Percentiles rank a stretch among this genome's conserved stretches.
Conservation (phyloP, 92 coral and sea anemone genomes). For the Heliopora coerulea region DNA sequence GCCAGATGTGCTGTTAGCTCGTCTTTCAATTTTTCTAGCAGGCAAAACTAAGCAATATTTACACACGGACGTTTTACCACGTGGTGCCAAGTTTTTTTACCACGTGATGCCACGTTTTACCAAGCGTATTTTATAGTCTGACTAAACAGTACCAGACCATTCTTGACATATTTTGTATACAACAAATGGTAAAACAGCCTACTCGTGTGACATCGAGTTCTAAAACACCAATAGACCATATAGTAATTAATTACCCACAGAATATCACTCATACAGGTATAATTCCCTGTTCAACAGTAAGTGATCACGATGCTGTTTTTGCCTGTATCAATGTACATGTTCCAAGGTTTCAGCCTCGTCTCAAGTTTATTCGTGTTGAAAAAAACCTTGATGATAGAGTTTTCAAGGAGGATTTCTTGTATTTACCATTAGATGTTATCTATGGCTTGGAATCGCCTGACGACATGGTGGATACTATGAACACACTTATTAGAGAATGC, state of each 20-base stretch:
- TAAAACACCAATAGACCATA: constrained; percentile 15
- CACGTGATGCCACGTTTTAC: too few species aligned
- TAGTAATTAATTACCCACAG: constrained; percentile 30
- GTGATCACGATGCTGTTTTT: constrained; percentile 50
- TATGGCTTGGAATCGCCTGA: constrained; percentile 20
- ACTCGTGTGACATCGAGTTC: constrained; percentile 14
- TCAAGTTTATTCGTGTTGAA: constrained; percentile 8
- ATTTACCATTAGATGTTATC: constrained; percentile 11
- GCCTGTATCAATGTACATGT: constrained; percentile 42
- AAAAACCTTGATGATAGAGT: constrained; percentile 7
- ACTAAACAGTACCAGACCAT: too few species aligned
- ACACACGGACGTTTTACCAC: too few species aligned
- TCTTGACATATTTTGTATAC: too few species aligned
- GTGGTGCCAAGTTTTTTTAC: too few species aligned
- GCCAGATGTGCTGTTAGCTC: too few species aligned
- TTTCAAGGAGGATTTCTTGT: not conserved
- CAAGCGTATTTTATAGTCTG: too few species aligned
- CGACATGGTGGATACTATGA: constrained; percentile 7
- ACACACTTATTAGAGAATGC: constrained; percentile 49
- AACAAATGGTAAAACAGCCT: too few species aligned
- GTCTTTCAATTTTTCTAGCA: too few species aligned
- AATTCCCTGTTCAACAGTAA: constrained; percentile 34
- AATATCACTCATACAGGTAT: constrained; percentile 28
- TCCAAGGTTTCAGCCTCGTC: not conserved
- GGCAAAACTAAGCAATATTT: too few species aligned